Percentiles rank a stretch among this genome's conserved stretches.
phyloP scores from a whole-genome alignment of 2,888 invertebrate genomes.

The Sinhomidia bicolor region DNA sequence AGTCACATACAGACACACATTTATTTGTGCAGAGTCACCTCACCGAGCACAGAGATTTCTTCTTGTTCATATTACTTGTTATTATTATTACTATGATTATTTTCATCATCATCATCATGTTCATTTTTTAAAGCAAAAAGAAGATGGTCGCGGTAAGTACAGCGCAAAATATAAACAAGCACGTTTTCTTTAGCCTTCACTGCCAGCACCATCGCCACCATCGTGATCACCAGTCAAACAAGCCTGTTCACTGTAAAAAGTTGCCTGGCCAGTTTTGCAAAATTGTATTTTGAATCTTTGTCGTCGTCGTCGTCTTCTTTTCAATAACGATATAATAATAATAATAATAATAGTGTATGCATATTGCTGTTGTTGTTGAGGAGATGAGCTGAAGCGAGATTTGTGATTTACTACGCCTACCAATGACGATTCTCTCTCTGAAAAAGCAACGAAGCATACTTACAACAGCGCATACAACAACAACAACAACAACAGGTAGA shows the following conservation, averaged over 20 bases:
- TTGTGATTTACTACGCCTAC: constrained; percentile 63
- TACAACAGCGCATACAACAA: too few relatives aligned
- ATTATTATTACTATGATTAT: too few relatives aligned
- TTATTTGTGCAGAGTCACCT: constrained; percentile 22
- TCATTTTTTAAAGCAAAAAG: too few relatives aligned
- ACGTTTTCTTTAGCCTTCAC: too few relatives aligned
- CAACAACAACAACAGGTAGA: too few relatives aligned
- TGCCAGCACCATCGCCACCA: too few relatives aligned
- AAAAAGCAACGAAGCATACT: too few relatives aligned
- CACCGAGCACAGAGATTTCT: constrained; percentile 20
- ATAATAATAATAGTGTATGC: background rate
- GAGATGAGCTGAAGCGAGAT: constrained; percentile 18
- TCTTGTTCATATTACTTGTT: background rate
- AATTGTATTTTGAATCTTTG: constrained; percentile 21
- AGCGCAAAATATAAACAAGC: background rate
- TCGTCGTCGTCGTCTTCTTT: background rate
- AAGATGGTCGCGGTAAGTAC: background rate
- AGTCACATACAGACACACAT: background rate
- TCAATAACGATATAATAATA: background rate
- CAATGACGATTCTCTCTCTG: constrained; percentile 12
- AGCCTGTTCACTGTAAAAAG: constrained; percentile 48
- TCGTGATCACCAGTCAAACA: constrained; percentile 29
- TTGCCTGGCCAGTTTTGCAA: constrained; percentile 60
- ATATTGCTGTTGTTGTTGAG: constrained; percentile 18
- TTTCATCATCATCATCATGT: too few relatives aligned